phyloP scores from a whole-genome alignment of 2,888 invertebrate species.

The Drosophila infuscata region DNA sequence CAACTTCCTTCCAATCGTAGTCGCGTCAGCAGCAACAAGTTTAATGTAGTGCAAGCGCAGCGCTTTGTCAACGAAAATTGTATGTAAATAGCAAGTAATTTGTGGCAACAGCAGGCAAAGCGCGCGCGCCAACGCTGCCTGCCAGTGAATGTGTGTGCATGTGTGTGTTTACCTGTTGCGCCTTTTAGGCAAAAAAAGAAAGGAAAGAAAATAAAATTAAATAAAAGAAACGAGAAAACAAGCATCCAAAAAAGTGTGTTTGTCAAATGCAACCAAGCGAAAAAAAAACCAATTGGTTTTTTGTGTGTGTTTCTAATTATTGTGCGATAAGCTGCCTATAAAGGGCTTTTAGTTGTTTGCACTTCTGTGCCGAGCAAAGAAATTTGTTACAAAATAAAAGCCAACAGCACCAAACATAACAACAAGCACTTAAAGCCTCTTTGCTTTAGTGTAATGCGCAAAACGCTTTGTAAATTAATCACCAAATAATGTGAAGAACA shows the following conservation, averaged over 20 bases:
- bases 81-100: conserved; percentile 32
- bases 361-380: conserved; percentile 40
- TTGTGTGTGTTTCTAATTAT: conserved; percentile 35
- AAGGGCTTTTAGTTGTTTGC: conserved; percentile 52
- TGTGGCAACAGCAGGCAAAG: conserved; percentile 39
- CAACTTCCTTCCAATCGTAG: neutral
- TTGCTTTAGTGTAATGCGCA: conserved; percentile 45
- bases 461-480: conserved; percentile 28
- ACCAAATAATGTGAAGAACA: conserved; percentile 4
- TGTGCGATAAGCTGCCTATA: conserved; percentile 63
- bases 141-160: conserved; percentile 11
- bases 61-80: conserved; percentile 13
- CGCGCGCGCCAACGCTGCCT: conserved; percentile 61
- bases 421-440: conserved; percentile 25
- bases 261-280: conserved; percentile 16
- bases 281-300: conserved; percentile 10
- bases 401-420: conserved; percentile 16
- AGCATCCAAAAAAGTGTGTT: conserved; percentile 18
- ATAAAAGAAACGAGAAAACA: conserved; percentile 21
- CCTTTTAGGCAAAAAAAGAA: conserved; percentile 42
- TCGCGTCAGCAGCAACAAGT: conserved; percentile 24
- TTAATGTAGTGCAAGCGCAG: conserved; percentile 35
- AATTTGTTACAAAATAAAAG: conserved; percentile 53
- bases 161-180: conserved; percentile 61
- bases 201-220: conserved; percentile 12